Evolutionary conservation across 2,797 vertebrate species (phyloP), one percentile per base, ranked within the genome.

Genomic region (Brotogeris chrysoptera): DNA sequence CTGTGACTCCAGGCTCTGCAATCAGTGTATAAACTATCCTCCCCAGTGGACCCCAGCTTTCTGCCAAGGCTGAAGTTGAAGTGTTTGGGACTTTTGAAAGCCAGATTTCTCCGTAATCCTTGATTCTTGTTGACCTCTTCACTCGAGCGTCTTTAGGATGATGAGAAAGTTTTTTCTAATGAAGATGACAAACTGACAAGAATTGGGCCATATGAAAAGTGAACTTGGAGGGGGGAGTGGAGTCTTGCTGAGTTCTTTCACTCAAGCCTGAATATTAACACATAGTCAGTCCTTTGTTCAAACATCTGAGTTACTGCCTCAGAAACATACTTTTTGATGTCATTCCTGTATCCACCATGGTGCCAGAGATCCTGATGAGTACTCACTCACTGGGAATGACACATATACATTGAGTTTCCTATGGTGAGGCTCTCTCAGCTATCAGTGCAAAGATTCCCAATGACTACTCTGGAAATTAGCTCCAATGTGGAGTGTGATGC

Each of bases 61-160:
- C 84, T 80, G 83, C 93, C 94, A 95, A 76, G 61, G 80, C 60
- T 87, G 86, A 24, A 86, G 27, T 15, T 83, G 66, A 79, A 85
- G 71, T 3, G 23, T 64, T 89, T 24, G 20, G 68, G 84, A 28
- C 13, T 87, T 85, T 82, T 57, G 57, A 24, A 93, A 94, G 64
- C 65, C 95, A 93, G 80, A 65, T 74, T 77, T 91, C 66, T 89
- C 86, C 74, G 55, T 52, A 87, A 95, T 91, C 68, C 77, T 66
- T 57, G 76, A 59, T 76, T 92, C 84, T 74, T 71, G 34, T 80
- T 80, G 80, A 92, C 52, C 60, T 93, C 60, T 60, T 68, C 80
- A 27, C 71, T 70, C 2, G 0, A 60, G 34, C 0, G 0, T 66
- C 78, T 73, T 85, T 46, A 79, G 80, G 69, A 82, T 27, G 36